Evolutionary conservation across 2,113 vertebrate genomes (phyloP).

Genomic region (Galemys pyrenaicus): DNA sequence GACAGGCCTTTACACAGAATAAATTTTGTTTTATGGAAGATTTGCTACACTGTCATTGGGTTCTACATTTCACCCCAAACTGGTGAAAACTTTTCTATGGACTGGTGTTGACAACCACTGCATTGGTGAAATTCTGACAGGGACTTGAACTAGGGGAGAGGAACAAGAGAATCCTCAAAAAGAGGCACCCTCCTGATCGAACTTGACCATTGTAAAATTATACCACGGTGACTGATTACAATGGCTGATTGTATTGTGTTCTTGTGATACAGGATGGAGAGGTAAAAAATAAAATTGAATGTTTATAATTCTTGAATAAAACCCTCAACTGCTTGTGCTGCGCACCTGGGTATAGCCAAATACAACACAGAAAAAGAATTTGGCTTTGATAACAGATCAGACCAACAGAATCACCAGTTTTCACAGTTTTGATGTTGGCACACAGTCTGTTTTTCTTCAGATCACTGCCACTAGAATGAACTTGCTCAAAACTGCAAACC

Average conservation of each 20-base stretch:
- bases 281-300: conserved; percentile 4
- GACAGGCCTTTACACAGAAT: not conserved
- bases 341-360: not conserved
- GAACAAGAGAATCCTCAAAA: not conserved
- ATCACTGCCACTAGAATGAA: not conserved
- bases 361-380: not conserved
- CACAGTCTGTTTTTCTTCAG: not conserved
- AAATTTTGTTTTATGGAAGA: not conserved
- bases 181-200: not conserved
- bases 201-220: not conserved
- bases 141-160: too few species aligned
- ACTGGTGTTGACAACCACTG: not conserved
- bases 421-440: not conserved
- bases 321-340: not conserved
- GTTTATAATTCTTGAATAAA: not conserved
- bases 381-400: not conserved
- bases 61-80: not conserved
- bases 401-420: not conserved
- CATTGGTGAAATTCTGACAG: not conserved
- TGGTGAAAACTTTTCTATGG: not conserved
- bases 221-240: not conserved
- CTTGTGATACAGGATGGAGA: not conserved
- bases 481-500: not conserved
- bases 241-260: not conserved
- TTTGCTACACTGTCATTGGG: not conserved